Evolutionary conservation across 2,888 invertebrate genomes (phyloP).

Genomic region (Machimus atricapillus): DNA sequence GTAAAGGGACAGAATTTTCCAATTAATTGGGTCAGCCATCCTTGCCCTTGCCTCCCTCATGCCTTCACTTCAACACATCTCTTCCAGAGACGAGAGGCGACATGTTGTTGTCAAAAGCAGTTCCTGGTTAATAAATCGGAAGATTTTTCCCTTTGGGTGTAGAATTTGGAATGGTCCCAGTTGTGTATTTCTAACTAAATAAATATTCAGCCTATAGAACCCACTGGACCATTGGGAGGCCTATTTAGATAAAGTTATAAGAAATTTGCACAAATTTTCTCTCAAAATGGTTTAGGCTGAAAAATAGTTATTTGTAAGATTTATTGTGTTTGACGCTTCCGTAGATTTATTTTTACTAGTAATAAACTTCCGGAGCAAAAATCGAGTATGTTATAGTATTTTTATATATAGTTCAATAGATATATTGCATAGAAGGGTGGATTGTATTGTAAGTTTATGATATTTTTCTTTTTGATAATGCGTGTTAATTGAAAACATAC

Average conservation of each 20-base stretch:
- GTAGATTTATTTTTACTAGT: not conserved
- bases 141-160: slow-evolving; percentile 21
- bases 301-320: not conserved
- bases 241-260: not conserved
- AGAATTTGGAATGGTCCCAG: slow-evolving; percentile 1
- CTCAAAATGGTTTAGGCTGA: not conserved
- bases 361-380: not conserved
- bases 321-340: not conserved
- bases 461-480: too few species aligned
- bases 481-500: too few species aligned
- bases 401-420: not conserved
- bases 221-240: not conserved
- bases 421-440: too few species aligned
- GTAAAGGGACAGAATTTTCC: not conserved
- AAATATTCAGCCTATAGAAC: not conserved
- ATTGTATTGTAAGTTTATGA: too few species aligned
- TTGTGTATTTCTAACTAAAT: slow-evolving; percentile 8
- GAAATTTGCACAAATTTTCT: not conserved
- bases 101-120: slow-evolving; percentile 20
- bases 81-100: not conserved
- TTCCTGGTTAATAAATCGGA: slow-evolving; percentile 13
- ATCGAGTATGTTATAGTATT: not conserved
- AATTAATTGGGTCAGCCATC: slow-evolving; percentile 8
- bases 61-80: not conserved
- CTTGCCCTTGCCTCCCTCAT: not conserved